Percentiles rank a stretch among this genome's conserved stretches.
These are phyloP conservation scores for Amazona vittata DNA, from an alignment of 2,113 vertebrate genomes.

Conservation along the genomic window DNA sequence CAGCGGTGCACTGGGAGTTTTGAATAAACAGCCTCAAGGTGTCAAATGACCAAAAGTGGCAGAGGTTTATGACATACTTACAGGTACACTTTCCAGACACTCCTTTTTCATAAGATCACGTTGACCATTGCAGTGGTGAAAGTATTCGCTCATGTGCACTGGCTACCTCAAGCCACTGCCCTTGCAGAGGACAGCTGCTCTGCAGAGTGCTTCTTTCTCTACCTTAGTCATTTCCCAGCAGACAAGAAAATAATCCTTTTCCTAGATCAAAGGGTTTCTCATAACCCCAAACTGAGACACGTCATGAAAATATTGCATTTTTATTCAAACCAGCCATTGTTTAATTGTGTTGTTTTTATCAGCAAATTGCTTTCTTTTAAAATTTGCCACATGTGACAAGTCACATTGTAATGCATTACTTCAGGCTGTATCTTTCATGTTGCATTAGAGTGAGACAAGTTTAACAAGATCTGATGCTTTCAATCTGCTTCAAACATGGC, in stretches of 20 bases:
- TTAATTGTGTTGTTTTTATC: conserved; percentile 35
- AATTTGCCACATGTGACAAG: conserved; percentile 12
- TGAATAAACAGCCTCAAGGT: neutral
- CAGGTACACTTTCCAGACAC: neutral
- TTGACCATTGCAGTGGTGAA: neutral
- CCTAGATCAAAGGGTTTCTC: neutral
- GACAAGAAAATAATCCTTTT: conserved; percentile 14
- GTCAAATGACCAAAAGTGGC: neutral
- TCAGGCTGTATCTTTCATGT: conserved; percentile 48
- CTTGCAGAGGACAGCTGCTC: neutral
- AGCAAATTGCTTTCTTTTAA: conserved; percentile 32
- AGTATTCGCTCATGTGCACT: neutral
- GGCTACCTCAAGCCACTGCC: neutral
- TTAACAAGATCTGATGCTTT: conserved; percentile 42
- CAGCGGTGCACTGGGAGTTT: neutral
- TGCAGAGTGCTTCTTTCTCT: neutral
- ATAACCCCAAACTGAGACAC: neutral
- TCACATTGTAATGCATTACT: conserved; percentile 19
- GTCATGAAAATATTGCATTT: neutral
- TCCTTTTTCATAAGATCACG: neutral
- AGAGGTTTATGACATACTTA: neutral
- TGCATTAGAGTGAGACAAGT: neutral
- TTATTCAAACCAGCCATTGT: conserved; percentile 31
- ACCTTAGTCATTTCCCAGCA: neutral
- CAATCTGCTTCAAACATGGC: conserved; percentile 44